These are phyloP conservation scores for Thyatira batis DNA, from an alignment of 2,888 invertebrate species.

Conservation along the genomic window DNA sequence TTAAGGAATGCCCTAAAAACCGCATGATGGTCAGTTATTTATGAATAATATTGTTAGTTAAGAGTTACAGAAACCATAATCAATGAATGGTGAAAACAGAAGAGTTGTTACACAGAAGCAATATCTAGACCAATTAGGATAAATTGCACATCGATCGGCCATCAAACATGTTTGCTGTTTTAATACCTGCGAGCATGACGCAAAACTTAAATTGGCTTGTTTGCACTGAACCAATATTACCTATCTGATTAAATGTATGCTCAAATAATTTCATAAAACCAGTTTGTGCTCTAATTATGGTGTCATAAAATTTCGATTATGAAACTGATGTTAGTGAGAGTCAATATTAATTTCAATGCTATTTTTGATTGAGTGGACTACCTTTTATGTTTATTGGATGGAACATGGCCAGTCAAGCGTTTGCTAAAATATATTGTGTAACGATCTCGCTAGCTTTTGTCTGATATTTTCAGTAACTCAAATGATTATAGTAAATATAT, in stretches of 20 bases:
- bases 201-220: slow-evolving; percentile 32
- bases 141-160: slow-evolving; percentile 11
- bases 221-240: slow-evolving; percentile 23
- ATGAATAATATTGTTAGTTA: too few species aligned
- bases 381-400: background rate
- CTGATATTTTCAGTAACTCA: background rate
- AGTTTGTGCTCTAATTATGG: slow-evolving; percentile 19
- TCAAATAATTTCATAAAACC: slow-evolving; percentile 23
- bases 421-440: background rate
- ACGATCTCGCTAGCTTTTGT: background rate
- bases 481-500: too few species aligned
- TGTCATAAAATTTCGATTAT: slow-evolving; percentile 37
- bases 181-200: slow-evolving; percentile 20
- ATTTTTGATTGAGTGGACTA: background rate
- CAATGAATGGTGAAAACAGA: background rate
- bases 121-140: slow-evolving; percentile 3
- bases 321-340: slow-evolving; percentile 35
- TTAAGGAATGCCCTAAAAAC: too few species aligned
- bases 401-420: background rate
- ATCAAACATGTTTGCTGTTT: slow-evolving; percentile 19
- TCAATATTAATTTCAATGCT: slow-evolving; percentile 3
- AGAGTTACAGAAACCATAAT: too few species aligned
- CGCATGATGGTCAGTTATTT: too few species aligned
- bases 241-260: slow-evolving; percentile 16
- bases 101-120: background rate